Conservation (phyloP, 2,888 invertebrate species). For the Hyposoter dolosus region DNA sequence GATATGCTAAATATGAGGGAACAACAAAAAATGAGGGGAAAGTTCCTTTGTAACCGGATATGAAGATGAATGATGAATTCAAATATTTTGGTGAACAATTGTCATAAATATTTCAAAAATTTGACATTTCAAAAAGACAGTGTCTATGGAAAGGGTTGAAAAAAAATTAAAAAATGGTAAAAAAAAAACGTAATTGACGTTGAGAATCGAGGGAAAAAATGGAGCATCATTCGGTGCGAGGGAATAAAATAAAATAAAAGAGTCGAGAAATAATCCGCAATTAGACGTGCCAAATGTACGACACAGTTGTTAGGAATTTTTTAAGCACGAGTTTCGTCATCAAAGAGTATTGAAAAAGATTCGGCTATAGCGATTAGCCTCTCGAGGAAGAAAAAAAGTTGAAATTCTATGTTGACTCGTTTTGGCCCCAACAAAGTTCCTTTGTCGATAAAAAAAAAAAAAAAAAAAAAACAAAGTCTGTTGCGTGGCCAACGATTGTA, state of each 20-base stretch:
- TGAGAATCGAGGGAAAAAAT: background rate
- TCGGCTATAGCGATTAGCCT: conserved; percentile 40
- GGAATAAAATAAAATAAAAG: conserved; percentile 14
- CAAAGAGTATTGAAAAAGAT: conserved; percentile 13
- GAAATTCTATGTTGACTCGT: background rate
- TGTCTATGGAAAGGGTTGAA: background rate
- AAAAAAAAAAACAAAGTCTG: conserved; percentile 4
- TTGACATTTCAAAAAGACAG: no score
- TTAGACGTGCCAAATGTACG: conserved; percentile 68
- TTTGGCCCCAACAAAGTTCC: conserved; percentile 2
- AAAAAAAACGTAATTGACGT: no score
- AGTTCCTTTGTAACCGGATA: background rate
- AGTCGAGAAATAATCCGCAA: conserved; percentile 54
- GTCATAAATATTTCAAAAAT: background rate
- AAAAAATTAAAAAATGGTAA: no score
- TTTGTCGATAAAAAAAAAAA: conserved; percentile 1
- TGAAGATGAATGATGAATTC: background rate
- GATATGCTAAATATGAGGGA: background rate
- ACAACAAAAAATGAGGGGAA: background rate
- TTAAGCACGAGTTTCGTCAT: conserved; percentile 57
- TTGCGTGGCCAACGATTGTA: conserved; percentile 45
- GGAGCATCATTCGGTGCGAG: no score
- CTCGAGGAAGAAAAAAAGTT: conserved; percentile 9
- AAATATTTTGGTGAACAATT: background rate
- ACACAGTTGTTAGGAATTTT: conserved; percentile 65